These are phyloP conservation scores for Entomobrya proxima DNA, from an alignment of 2,888 invertebrate species.

Conservation along the genomic window DNA sequence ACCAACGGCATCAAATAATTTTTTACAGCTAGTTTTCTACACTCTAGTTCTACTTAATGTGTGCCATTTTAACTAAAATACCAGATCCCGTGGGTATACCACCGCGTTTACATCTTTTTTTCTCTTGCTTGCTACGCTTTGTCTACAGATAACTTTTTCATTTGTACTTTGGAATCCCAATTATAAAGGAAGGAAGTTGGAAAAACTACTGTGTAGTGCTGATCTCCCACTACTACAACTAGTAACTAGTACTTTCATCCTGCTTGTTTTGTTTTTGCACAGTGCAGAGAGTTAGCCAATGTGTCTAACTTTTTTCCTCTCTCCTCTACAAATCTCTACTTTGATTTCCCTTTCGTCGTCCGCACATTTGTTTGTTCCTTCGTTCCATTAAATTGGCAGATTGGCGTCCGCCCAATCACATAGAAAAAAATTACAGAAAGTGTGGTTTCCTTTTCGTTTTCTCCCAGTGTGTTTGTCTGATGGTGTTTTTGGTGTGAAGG, in stretches of 20 bases:
- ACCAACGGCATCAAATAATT: slow-evolving; percentile 28
- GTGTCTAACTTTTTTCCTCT: slow-evolving; percentile 16
- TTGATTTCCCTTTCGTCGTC: slow-evolving; percentile 44
- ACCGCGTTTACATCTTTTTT: background rate
- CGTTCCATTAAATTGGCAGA: slow-evolving; percentile 66
- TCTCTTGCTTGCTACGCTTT: background rate
- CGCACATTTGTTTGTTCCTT: slow-evolving; percentile 40
- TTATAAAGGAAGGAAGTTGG: slow-evolving; percentile 5
- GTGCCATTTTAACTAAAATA: slow-evolving; percentile 33
- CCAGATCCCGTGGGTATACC: background rate
- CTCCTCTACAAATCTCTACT: slow-evolving; percentile 19
- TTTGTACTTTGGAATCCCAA: slow-evolving; percentile 31
- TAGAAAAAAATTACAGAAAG: slow-evolving; percentile 52
- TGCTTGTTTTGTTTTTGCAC: too few relatives aligned
- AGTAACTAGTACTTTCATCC: too few relatives aligned
- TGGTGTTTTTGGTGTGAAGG: slow-evolving; percentile 35
- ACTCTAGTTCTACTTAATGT: slow-evolving; percentile 19
- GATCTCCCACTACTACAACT: too few relatives aligned
- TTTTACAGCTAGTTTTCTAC: slow-evolving; percentile 38
- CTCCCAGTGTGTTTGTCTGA: background rate
- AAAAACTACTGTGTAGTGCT: background rate
- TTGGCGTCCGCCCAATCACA: slow-evolving; percentile 66
- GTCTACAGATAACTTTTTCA: slow-evolving; percentile 35
- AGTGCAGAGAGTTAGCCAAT: background rate
- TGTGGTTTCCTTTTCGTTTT: slow-evolving; percentile 45